phyloP scores from a whole-genome alignment of 2,113 vertebrate genomes.

The Pao palembangensis region DNA sequence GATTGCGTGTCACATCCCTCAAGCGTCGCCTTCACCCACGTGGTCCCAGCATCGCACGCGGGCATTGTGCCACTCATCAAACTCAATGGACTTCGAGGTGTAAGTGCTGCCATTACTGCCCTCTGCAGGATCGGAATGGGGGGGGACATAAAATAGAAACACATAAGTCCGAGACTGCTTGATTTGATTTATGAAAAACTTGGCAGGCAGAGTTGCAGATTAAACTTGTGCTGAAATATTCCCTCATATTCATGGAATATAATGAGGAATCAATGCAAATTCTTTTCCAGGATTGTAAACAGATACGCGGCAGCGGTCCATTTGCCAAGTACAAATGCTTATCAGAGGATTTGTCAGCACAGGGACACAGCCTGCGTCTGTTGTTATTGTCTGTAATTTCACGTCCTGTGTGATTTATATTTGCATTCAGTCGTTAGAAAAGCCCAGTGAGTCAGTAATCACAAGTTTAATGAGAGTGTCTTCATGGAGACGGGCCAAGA shows the following conservation, averaged over 20 bases:
- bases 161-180: background rate
- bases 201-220: conserved; percentile 5
- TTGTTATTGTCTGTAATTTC: conserved; percentile 49
- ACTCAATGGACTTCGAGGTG: background rate
- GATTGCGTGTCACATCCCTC: conserved; percentile 38
- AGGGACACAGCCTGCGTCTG: conserved; percentile 17
- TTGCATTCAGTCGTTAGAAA: conserved; percentile 66
- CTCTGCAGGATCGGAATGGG: conserved; percentile 19
- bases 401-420: conserved; percentile 68
- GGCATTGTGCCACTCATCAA: conserved; percentile 9
- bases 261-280: background rate
- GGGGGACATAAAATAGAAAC: conserved; percentile 6
- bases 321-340: conserved; percentile 46
- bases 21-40: conserved; percentile 24
- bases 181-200: no score
- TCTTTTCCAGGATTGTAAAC: conserved; percentile 7
- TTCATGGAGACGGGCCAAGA: conserved; percentile 55
- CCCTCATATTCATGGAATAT: no score
- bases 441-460: conserved; percentile 73
- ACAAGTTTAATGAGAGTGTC: conserved; percentile 71
- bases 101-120: conserved; percentile 5
- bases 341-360: conserved; percentile 39
- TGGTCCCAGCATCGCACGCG: conserved; percentile 10
- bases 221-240: background rate
- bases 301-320: conserved; percentile 33